A percentile compares a stretch with the other conserved stretches of the same genome.
Conservation (phyloP, 2,888 invertebrate genomes). For the Neelides folsomi region DNA sequence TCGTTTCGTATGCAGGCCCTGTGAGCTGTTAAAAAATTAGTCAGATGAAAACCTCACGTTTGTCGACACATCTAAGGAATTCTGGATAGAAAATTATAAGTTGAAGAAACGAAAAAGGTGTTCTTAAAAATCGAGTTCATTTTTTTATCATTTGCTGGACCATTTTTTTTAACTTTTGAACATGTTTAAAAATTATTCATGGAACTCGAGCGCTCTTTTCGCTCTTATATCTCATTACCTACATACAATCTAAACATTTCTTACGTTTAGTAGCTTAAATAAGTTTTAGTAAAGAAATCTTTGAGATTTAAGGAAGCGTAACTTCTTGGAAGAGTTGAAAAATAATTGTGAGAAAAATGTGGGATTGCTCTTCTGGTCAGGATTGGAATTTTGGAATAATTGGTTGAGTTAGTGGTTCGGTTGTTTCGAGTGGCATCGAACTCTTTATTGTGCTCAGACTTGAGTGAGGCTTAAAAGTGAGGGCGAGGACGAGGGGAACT, state of each 20-base stretch:
- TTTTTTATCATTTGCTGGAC: conserved; percentile 7
- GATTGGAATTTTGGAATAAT: conserved; percentile 5
- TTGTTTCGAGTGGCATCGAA: conserved; percentile 6
- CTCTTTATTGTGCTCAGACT: conserved; percentile 6
- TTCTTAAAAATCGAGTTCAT: conserved; percentile 5
- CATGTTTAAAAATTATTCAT: no score
- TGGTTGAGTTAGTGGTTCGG: conserved; percentile 2
- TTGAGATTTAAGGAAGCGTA: no score
- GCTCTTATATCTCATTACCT: no score
- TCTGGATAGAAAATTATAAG: conserved; percentile 12
- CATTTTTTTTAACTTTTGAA: neutral
- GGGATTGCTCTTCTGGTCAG: conserved; percentile 4
- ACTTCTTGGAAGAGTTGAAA: neutral
- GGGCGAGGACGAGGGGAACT: no score
- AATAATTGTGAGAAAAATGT: conserved; percentile 8
- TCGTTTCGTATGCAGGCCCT: conserved; percentile 3
- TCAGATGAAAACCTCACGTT: conserved; percentile 10
- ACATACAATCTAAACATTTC: no score
- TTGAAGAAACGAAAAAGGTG: conserved; percentile 3
- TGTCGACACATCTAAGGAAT: conserved; percentile 10
- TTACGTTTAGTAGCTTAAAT: no score
- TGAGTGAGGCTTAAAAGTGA: neutral
- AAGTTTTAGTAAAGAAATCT: no score
- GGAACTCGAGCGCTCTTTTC: no score
- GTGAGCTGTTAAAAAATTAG: conserved; percentile 11